These are phyloP conservation scores for Peromyscus polionotus DNA, from an alignment of 2,113 vertebrate genomes.

Conservation along the genomic window DNA sequence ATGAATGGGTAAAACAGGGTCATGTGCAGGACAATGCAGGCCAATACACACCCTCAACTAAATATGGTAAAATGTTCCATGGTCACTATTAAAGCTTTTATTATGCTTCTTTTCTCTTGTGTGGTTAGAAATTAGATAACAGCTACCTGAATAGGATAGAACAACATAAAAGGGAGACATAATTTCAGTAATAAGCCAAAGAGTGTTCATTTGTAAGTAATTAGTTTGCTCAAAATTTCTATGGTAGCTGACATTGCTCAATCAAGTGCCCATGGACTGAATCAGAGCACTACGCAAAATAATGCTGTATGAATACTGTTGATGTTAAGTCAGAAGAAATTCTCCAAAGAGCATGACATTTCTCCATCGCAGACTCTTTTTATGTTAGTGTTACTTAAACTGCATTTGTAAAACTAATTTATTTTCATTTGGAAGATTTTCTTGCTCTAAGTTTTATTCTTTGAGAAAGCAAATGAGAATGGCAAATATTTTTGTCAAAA, in stretches of 20 bases:
- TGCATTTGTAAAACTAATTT: neutral
- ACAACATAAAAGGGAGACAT: conserved; percentile 30
- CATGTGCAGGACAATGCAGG: neutral
- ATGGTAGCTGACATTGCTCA: neutral
- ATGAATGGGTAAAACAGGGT: neutral
- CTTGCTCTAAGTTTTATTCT: neutral
- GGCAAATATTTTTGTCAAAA: neutral
- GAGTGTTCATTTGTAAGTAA: conserved; percentile 12
- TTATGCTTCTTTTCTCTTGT: neutral
- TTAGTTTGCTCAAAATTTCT: conserved; percentile 6
- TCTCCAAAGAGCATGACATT: neutral
- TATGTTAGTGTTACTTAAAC: neutral
- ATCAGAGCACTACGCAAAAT: neutral
- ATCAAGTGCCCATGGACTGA: neutral
- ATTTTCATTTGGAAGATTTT: conserved; percentile 32
- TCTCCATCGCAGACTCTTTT: neutral
- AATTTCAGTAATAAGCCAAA: conserved; percentile 36
- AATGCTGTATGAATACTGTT: neutral
- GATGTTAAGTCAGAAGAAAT: neutral
- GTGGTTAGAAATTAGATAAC: neutral
- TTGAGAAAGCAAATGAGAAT: neutral
- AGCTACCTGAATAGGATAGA: neutral
- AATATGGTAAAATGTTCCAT: neutral
- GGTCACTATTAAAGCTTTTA: conserved; percentile 22
- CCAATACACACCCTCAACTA: neutral